A percentile compares a stretch with the other conserved stretches of the same genome.
Evolutionary conservation across 2,888 invertebrate species (phyloP).

Genomic region (Thera obeliscata): DNA sequence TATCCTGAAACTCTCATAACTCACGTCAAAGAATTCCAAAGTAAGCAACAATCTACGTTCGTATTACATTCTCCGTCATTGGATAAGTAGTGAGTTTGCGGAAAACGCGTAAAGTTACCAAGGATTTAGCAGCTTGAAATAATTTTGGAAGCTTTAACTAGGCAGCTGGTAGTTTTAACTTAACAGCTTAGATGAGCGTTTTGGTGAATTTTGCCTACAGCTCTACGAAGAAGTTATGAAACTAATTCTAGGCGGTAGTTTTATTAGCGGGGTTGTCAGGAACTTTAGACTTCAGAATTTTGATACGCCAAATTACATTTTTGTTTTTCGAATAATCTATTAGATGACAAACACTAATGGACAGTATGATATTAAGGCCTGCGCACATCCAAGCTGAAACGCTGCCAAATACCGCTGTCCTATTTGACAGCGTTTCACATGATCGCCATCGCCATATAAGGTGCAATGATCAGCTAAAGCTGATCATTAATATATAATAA

Average conservation of each 20-base stretch:
- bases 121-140: constrained; percentile 42
- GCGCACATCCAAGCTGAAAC: too few species aligned
- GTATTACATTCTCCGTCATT: constrained; percentile 32
- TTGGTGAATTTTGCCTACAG: constrained; percentile 13
- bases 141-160: constrained; percentile 41
- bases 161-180: constrained; percentile 30
- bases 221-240: constrained; percentile 10
- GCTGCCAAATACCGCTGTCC: too few species aligned
- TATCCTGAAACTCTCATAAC: neutral
- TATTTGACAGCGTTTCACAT: too few species aligned
- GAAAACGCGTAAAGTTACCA: constrained; percentile 42
- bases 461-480: too few species aligned
- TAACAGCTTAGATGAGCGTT: constrained; percentile 20
- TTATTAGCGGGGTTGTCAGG: neutral
- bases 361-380: too few species aligned
- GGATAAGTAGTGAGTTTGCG: constrained; percentile 37
- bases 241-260: neutral
- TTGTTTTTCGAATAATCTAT: too few species aligned
- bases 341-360: too few species aligned
- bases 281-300: neutral
- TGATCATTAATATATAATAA: too few species aligned
- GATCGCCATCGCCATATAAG: too few species aligned
- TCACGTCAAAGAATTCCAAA: neutral
- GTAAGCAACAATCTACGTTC: neutral
- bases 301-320: too few species aligned